phyloP scores from a whole-genome alignment of 1,140 invertebrate genomes.

The Heliconius hermathena region DNA sequence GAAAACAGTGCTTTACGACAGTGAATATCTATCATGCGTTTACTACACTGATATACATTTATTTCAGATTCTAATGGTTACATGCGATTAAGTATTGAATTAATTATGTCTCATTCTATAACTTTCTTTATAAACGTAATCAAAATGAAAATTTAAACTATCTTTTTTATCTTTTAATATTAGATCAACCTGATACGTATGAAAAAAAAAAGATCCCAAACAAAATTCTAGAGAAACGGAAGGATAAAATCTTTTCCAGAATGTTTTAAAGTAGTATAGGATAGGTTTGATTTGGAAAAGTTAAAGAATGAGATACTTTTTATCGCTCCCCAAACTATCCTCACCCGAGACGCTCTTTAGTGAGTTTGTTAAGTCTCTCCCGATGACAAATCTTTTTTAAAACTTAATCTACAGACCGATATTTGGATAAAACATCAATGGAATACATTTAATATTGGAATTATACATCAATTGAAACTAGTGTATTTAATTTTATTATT shows the following conservation, averaged over 20 bases:
- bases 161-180: too few species aligned
- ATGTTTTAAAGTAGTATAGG: background rate
- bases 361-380: slow-evolving; percentile 24
- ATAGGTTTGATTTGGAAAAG: background rate
- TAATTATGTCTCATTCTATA: slow-evolving; percentile 35
- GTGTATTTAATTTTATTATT: background rate
- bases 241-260: background rate
- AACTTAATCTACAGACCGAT: slow-evolving; percentile 9
- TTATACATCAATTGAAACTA: background rate
- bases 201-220: too few species aligned
- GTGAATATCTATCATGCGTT: slow-evolving; percentile 57
- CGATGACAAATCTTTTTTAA: slow-evolving; percentile 24
- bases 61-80: slow-evolving; percentile 45
- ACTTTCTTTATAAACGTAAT: background rate
- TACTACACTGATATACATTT: slow-evolving; percentile 63
- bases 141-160: too few species aligned
- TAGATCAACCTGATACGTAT: too few species aligned
- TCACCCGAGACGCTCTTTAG: slow-evolving; percentile 23
- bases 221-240: background rate
- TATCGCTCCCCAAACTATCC: slow-evolving; percentile 30
- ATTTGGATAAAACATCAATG: slow-evolving; percentile 45
- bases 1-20: slow-evolving; percentile 55
- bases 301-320: slow-evolving; percentile 38
- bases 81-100: slow-evolving; percentile 30
- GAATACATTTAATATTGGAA: slow-evolving; percentile 39